These are phyloP conservation scores for Podarcis cretensis DNA, from an alignment of 2,113 vertebrate species.

Conservation along the genomic window DNA sequence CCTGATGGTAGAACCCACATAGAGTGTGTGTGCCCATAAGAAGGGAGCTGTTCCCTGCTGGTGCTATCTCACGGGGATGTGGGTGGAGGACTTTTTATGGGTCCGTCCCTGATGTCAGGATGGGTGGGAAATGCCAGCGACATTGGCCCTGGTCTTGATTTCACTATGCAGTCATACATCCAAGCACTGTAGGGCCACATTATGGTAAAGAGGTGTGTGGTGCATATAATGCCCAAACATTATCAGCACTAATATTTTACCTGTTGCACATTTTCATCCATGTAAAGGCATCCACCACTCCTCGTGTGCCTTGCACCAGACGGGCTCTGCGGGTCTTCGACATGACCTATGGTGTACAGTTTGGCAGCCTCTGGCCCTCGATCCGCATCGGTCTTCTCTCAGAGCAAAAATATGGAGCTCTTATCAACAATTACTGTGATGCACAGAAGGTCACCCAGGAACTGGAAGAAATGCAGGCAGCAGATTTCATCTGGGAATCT, in stretches of 20 bases:
- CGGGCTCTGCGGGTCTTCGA: constrained; percentile 91
- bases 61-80: background rate
- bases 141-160: background rate
- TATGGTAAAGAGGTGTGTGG: background rate
- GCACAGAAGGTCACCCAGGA: constrained; percentile 41
- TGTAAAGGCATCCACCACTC: constrained; percentile 81
- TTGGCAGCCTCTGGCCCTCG: constrained; percentile 87
- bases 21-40: background rate
- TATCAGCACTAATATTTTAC: rapidly evolving
- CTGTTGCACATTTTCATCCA: background rate
- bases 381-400: constrained; percentile 85
- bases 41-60: background rate
- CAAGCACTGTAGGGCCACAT: background rate
- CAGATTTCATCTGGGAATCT: constrained; percentile 79
- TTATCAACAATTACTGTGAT: constrained; percentile 87
- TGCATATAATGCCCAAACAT: too few species aligned
- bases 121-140: background rate
- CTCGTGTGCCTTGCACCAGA: constrained; percentile 71
- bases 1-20: background rate
- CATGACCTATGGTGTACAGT: constrained; percentile 78
- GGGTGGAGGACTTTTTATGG: background rate
- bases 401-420: constrained; percentile 91
- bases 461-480: constrained; percentile 76
- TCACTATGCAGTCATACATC: background rate
- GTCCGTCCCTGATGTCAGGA: too few species aligned